These are phyloP conservation scores for Tachycineta bicolor DNA, from an alignment of 2,113 vertebrate species.

Conservation along the genomic window DNA sequence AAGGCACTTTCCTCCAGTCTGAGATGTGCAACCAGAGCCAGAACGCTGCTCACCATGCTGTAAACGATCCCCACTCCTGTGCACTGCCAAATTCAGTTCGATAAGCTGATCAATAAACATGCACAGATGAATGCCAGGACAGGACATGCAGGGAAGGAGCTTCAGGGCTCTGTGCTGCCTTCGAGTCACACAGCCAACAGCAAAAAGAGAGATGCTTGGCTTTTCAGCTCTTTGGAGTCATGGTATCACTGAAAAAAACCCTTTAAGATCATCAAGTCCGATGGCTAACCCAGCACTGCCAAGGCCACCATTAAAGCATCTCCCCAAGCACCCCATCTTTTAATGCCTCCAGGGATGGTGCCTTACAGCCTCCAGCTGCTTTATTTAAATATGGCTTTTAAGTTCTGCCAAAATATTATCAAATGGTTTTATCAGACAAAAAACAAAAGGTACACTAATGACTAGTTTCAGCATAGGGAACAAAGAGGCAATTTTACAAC, in stretches of 20 bases:
- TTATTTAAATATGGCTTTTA: background rate
- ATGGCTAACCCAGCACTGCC: background rate
- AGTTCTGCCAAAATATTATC: background rate
- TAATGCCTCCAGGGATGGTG: background rate
- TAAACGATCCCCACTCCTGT: background rate
- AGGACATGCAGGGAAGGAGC: accelerated
- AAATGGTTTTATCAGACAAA: background rate
- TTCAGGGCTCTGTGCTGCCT: background rate
- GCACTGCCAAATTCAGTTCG: background rate
- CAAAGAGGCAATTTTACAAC: background rate
- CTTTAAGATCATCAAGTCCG: background rate
- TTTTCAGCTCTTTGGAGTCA: background rate
- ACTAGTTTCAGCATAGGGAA: background rate
- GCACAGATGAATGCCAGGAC: background rate
- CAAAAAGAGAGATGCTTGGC: background rate
- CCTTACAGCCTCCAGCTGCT: background rate
- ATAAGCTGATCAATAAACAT: background rate
- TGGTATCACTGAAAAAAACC: background rate
- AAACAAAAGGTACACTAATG: background rate
- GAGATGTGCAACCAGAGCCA: background rate
- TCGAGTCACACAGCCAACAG: accelerated
- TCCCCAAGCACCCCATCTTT: background rate
- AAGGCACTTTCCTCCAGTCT: background rate
- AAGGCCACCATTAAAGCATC: background rate
- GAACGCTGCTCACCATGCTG: accelerated